These are phyloP conservation scores for Danio rerio DNA, from an alignment of 2,113 vertebrate species.

Conservation along the genomic window DNA sequence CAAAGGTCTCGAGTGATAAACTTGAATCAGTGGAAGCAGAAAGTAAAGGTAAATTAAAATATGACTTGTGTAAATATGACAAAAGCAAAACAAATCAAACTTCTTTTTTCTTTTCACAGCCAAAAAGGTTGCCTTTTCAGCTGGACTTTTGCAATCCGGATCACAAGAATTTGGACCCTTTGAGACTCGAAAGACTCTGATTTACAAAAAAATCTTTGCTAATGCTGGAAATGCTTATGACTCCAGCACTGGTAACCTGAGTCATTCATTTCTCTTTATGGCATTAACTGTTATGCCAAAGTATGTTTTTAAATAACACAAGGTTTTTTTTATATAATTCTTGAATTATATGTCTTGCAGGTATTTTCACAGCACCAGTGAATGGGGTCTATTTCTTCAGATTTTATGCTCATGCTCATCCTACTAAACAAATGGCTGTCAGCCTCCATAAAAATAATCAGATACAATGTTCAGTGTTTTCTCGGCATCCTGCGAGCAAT, in stretches of 20 bases:
- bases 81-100: not conserved
- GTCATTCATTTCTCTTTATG: not conserved
- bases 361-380: slow-evolving; percentile 46
- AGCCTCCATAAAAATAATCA: slow-evolving; percentile 7
- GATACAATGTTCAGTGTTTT: not conserved
- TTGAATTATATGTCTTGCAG: not conserved
- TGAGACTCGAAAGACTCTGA: not conserved
- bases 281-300: not conserved
- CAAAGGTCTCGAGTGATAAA: not conserved
- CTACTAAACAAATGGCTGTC: not conserved
- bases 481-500: not conserved
- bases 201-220: slow-evolving; percentile 33
- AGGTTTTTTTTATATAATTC: not conserved
- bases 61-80: not conserved
- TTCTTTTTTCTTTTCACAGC: slow-evolving; percentile 16
- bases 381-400: slow-evolving; percentile 45
- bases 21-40: not conserved
- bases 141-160: slow-evolving; percentile 25
- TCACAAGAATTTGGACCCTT: not conserved
- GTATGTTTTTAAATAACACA: not conserved
- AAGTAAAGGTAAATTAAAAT: slow-evolving; percentile 21
- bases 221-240: slow-evolving; percentile 47
- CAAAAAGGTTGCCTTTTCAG: slow-evolving; percentile 52
- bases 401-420: not conserved
- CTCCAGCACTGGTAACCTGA: slow-evolving; percentile 28